Evolutionary conservation across 2,113 vertebrate genomes (phyloP).

Genomic region (Nibea coibor): DNA sequence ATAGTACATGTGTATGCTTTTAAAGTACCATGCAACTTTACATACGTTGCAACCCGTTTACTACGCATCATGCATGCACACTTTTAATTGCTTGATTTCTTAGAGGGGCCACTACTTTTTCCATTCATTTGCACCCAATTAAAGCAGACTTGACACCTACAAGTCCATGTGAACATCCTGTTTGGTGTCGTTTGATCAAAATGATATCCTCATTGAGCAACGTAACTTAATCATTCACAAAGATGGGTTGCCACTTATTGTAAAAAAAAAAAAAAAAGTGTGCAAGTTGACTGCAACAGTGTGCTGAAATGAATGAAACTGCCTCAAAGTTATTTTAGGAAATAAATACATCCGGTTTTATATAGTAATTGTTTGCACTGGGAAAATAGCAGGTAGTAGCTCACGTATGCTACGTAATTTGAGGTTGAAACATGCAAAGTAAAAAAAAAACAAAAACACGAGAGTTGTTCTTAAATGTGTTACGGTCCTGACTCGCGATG

Average conservation of each 20-base stretch:
- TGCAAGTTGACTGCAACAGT: not conserved
- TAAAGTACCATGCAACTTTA: not conserved
- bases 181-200: not conserved
- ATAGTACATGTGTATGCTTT: not conserved
- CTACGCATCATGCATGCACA: not conserved
- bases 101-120: not conserved
- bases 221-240: not conserved
- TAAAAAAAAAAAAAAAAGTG: not conserved
- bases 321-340: not conserved
- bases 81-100: not conserved
- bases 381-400: not conserved
- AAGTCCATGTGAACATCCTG: not conserved
- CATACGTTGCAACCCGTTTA: not conserved
- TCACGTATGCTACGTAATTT: not conserved
- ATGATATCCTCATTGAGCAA: not conserved
- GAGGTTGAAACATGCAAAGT: not conserved
- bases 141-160: not conserved
- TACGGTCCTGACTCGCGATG: not conserved
- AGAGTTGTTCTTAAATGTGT: not conserved
- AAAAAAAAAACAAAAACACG: not conserved
- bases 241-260: not conserved
- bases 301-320: not conserved
- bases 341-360: not conserved
- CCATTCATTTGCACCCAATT: not conserved
- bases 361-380: too few species aligned